These are phyloP conservation scores for Cisticola juncidis DNA, from an alignment of 2,113 vertebrate genomes.

Conservation along the genomic window DNA sequence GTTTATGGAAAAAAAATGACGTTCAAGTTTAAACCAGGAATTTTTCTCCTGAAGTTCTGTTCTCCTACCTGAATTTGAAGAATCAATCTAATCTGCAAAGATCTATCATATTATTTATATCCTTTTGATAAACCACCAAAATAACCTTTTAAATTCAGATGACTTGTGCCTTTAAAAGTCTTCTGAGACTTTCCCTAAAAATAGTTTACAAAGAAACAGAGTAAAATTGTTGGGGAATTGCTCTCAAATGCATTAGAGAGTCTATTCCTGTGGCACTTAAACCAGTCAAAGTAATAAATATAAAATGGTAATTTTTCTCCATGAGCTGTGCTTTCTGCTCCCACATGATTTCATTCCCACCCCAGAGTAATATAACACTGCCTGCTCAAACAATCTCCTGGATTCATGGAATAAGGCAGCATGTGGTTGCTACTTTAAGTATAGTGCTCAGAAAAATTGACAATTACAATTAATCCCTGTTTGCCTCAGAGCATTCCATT, in stretches of 20 bases:
- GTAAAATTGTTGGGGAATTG: conserved; percentile 63
- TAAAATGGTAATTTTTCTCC: conserved; percentile 74
- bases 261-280: conserved; percentile 73
- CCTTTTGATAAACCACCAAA: conserved; percentile 55
- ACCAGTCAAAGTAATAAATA: conserved; percentile 74
- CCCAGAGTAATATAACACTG: conserved; percentile 58
- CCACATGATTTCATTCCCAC: conserved; percentile 59
- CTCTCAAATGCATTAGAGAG: conserved; percentile 68
- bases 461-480: conserved; percentile 55
- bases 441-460: conserved; percentile 49
- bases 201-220: conserved; percentile 68
- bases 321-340: conserved; percentile 56
- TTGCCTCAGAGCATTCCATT: conserved; percentile 10
- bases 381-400: conserved; percentile 21
- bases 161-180: conserved; percentile 63
- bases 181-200: conserved; percentile 57
- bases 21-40: neutral
- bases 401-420: conserved; percentile 34
- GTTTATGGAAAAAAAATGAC: neutral
- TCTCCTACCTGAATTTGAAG: neutral
- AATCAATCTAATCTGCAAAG: conserved; percentile 37
- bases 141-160: conserved; percentile 56
- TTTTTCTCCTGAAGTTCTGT: conserved; percentile 4
- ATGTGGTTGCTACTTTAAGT: conserved; percentile 39
- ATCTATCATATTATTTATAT: conserved; percentile 43